phyloP scores from a whole-genome alignment of 2,888 invertebrate species.

The Hydrotaea cyrtoneurina region DNA sequence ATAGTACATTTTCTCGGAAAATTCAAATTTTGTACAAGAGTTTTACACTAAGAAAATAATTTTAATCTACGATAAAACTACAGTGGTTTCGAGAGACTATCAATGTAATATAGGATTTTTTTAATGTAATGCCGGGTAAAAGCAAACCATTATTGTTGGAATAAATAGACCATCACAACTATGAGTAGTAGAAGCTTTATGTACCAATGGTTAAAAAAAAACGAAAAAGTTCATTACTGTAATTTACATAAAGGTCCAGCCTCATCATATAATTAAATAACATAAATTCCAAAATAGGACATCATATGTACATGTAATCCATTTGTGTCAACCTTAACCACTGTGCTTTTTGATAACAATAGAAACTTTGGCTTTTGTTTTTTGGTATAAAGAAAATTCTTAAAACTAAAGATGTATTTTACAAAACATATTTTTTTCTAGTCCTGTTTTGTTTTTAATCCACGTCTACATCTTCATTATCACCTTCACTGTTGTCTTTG shows the following conservation, averaged over 20 bases:
- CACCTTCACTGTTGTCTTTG: slow-evolving; percentile 53
- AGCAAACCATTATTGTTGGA: no score
- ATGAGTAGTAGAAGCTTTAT: neutral
- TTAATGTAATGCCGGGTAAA: no score
- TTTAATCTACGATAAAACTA: neutral
- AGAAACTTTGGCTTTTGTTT: slow-evolving; percentile 47
- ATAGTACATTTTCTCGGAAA: neutral
- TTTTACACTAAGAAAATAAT: neutral
- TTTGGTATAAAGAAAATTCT: slow-evolving; percentile 37
- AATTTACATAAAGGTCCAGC: neutral
- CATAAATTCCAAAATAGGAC: neutral
- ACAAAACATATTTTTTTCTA: neutral
- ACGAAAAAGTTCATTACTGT: neutral
- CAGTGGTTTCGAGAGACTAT: neutral
- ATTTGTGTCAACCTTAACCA: neutral
- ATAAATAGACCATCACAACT: neutral
- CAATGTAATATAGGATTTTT: neutral
- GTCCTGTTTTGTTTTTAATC: slow-evolving; percentile 40
- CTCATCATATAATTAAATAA: neutral
- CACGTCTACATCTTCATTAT: slow-evolving; percentile 69
- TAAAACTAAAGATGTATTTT: neutral
- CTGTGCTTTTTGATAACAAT: slow-evolving; percentile 34
- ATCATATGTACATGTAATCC: neutral
- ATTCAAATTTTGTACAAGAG: neutral
- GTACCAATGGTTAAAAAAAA: no score